phyloP scores from a whole-genome alignment of 2,888 invertebrate genomes.

The Pherbina coryleti region DNA sequence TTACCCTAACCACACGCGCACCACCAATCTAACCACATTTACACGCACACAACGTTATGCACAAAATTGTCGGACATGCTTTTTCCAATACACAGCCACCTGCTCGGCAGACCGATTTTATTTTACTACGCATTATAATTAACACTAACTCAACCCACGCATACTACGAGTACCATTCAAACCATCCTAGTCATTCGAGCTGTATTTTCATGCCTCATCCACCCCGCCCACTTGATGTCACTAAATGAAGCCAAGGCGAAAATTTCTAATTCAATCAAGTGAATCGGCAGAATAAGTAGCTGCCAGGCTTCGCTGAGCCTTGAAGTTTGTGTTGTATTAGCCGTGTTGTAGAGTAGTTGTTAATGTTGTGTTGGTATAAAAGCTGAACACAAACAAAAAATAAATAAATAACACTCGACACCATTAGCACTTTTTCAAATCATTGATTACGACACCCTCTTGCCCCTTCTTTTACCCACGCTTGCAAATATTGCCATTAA shows the following conservation, averaged over 20 bases:
- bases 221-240: neutral
- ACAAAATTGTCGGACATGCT: no score
- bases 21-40: no score
- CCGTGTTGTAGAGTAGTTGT: neutral
- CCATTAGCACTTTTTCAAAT: slow-evolving; percentile 38
- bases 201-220: neutral
- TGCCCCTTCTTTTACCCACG: neutral
- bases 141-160: no score
- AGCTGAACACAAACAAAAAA: neutral
- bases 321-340: neutral
- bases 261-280: neutral
- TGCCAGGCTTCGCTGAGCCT: neutral
- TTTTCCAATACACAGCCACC: no score
- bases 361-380: neutral
- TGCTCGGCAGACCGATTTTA: no score
- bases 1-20: no score
- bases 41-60: no score
- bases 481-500: neutral
- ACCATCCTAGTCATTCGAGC: neutral
- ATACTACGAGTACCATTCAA: no score
- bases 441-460: slow-evolving; percentile 2
- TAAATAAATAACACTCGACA: slow-evolving; percentile 9
- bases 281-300: neutral
- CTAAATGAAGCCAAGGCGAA: neutral
- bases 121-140: no score